Evolutionary conservation across 2,888 invertebrate species (phyloP), one percentile per base, ranked within the genome.

Genomic region (Mythimna pallens): DNA sequence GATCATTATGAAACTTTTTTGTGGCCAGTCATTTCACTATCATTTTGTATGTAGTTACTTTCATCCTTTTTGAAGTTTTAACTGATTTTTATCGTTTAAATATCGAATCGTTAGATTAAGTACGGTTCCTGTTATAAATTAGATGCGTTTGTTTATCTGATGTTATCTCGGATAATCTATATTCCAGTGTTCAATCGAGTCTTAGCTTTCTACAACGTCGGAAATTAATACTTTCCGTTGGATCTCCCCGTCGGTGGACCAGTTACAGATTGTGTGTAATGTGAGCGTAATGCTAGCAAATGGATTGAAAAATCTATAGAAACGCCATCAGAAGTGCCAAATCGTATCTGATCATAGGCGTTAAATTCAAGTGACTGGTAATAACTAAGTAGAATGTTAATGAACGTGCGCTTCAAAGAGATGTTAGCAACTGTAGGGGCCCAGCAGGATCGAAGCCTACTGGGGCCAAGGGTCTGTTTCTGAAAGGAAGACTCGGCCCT

Each of bases 201-300:
- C 73, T 47, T 73, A 80, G 90, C 94, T 94, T 94, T 94, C 94
- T 94, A 94, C 85, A 85, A 73, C 84, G 87, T 82, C 87, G 89
- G 89, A 93, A 93, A 94, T 94, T 92, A 92, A 91, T 93, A 89
- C 89, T 92, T 91, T 91, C 91, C 91, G 90, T 89, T 84, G 89
- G 89, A 91, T 92, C 88, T 91, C 88, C 84, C 81, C 80, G 83
- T 71, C 62, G 36, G 58, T 77, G 83, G 62, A 74, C 77, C 70
- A 79, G 76, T 71, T 80, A 80, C 71, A 78, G 72, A 81, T 85
- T 87, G 83, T 79, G 81, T 81, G 81, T 78, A 86, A 86, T 81
- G 78, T 72, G 78, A 69, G 76, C 82, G 83, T 89, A 86, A 87
- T 89, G 85, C 82, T 76, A 89, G 87, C 88, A 89, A 90, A 87